Conservation (phyloP, 2,888 invertebrate species). For the Drosophila acutilabella region DNA sequence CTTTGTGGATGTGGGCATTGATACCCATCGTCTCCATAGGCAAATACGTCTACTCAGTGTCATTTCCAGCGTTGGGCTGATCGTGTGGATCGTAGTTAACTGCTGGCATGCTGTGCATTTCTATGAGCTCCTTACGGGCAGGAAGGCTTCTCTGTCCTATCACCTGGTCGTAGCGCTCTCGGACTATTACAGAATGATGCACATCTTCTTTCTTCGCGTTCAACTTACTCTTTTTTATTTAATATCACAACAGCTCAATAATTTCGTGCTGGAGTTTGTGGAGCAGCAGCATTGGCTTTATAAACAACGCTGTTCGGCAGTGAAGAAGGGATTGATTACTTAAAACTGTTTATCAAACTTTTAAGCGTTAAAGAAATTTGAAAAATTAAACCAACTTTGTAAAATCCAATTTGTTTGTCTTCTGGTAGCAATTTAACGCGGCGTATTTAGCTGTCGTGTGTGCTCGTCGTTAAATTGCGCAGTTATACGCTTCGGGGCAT, state of each 20-base stretch:
- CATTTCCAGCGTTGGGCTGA: neutral
- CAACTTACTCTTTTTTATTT: constrained; percentile 48
- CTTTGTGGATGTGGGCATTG: constrained; percentile 43
- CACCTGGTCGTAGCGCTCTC: constrained; percentile 57
- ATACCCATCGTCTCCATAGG: constrained; percentile 35
- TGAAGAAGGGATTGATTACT: neutral
- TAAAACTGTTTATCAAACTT: too few relatives aligned
- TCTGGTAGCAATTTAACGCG: too few relatives aligned
- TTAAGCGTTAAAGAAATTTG: constrained; percentile 14
- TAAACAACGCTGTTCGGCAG: constrained; percentile 20
- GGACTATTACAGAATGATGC: constrained; percentile 60
- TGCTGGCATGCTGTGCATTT: constrained; percentile 63
- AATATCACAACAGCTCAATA: constrained; percentile 50
- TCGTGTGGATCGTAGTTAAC: constrained; percentile 36
- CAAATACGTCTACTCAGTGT: constrained; percentile 29
- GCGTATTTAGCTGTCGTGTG: too few relatives aligned
- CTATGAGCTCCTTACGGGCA: constrained; percentile 52
- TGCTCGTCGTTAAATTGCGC: too few relatives aligned
- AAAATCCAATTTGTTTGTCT: too few relatives aligned
- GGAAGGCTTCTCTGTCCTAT: constrained; percentile 43
- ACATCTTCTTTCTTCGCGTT: constrained; percentile 48
- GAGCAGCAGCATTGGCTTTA: constrained; percentile 28
- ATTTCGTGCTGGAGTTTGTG: constrained; percentile 40
- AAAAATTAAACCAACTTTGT: too few relatives aligned
- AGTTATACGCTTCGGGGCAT: neutral